phyloP scores from a whole-genome alignment of 2,888 invertebrate species.

The Stramonita haemastoma region DNA sequence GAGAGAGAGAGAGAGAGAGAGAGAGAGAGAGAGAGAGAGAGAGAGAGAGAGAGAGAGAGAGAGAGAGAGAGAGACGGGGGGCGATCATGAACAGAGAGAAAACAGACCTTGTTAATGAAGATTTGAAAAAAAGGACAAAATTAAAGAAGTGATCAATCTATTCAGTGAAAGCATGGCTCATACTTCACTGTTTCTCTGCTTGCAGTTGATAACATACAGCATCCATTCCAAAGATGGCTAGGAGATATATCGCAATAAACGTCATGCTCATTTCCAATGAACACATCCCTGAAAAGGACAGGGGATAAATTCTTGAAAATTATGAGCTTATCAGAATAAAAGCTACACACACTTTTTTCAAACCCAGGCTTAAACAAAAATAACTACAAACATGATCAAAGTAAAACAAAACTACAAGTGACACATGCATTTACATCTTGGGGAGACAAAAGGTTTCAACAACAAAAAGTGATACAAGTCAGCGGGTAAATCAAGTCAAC shows the following conservation, averaged over 20 bases:
- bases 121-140: neutral
- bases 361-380: neutral
- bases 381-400: neutral
- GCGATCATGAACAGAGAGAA: no score
- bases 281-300: neutral
- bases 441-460: neutral
- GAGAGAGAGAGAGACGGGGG: no score
- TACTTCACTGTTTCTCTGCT: neutral
- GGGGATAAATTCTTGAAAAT: slow-evolving; percentile 18
- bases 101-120: no score
- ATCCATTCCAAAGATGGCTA: slow-evolving; percentile 17
- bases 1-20: neutral
- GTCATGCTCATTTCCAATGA: neutral
- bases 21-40: neutral
- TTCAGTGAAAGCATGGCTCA: neutral
- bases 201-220: neutral
- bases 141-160: slow-evolving; percentile 4
- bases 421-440: slow-evolving; percentile 13
- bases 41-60: neutral
- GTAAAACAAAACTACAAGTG: neutral
- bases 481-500: slow-evolving; percentile 5
- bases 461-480: no score
- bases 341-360: neutral
- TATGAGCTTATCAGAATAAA: slow-evolving; percentile 26
- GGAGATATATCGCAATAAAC: slow-evolving; percentile 22